Evolutionary conservation across 2,113 vertebrate species (phyloP).

Genomic region (Helogale parvula): DNA sequence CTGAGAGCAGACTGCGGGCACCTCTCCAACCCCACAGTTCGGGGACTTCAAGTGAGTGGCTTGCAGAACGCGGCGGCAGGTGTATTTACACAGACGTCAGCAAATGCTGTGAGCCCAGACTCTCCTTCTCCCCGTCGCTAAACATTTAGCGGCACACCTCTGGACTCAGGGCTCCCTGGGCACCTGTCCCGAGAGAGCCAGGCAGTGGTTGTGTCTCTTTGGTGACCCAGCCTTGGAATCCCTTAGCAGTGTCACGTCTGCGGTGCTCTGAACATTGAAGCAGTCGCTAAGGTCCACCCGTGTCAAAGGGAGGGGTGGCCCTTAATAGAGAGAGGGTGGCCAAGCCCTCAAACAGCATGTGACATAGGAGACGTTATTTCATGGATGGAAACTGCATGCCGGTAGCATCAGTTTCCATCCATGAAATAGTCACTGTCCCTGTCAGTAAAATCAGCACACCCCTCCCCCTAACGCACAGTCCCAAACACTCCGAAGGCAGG

Average conservation of each 20-base stretch:
- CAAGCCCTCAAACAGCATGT: neutral
- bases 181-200: no score
- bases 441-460: neutral
- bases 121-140: neutral
- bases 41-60: neutral
- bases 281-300: accelerated
- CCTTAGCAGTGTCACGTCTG: neutral
- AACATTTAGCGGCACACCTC: neutral
- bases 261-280: neutral
- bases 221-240: neutral
- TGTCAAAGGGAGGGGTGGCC: neutral
- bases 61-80: neutral
- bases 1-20: accelerated
- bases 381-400: neutral
- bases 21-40: neutral
- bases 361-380: neutral
- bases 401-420: neutral
- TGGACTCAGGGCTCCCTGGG: neutral
- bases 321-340: neutral
- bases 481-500: neutral
- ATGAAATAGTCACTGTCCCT: neutral
- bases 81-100: neutral
- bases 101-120: neutral
- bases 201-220: neutral
- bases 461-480: neutral